phyloP scores from a whole-genome alignment of 2,113 vertebrate species.

The Cyprinodon variegatus region DNA sequence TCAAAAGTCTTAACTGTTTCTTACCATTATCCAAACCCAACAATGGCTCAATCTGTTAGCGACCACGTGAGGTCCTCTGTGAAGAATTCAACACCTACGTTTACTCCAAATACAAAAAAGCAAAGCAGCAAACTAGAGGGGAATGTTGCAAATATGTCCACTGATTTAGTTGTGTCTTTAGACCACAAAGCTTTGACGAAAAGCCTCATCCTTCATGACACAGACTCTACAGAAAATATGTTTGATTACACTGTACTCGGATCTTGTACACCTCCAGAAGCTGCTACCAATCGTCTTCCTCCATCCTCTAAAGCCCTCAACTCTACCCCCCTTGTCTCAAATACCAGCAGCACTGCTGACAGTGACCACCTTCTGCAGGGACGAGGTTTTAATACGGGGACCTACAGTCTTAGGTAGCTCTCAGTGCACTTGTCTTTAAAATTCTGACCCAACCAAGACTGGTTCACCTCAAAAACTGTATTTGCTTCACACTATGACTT shows the following conservation, averaged over 20 bases:
- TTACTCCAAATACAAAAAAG: not conserved
- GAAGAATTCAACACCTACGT: not conserved
- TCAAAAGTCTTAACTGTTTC: not conserved
- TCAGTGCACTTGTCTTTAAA: not conserved
- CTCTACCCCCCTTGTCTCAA: conserved; percentile 45
- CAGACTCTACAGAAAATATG: not conserved
- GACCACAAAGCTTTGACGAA: conserved; percentile 8
- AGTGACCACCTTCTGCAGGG: conserved; percentile 31
- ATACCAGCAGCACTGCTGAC: conserved; percentile 57
- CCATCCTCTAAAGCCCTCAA: conserved; percentile 44
- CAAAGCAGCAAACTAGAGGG: conserved; percentile 11
- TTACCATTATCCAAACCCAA: conserved; percentile 3
- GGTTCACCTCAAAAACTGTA: not conserved
- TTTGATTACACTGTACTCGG: not conserved
- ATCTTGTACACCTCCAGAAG: conserved; percentile 27
- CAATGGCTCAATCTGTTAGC: conserved; percentile 2
- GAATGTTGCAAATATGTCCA: not conserved
- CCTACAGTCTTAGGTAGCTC: conserved; percentile 78
- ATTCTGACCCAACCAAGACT: not conserved
- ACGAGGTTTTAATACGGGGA: conserved; percentile 53
- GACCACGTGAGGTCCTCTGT: conserved; percentile 11
- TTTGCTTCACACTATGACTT: not conserved
- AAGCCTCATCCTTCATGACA: conserved; percentile 3
- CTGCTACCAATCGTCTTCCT: conserved; percentile 35
- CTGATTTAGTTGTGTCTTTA: not conserved